Percentiles rank a stretch among this genome's conserved stretches.
phyloP scores from a whole-genome alignment of 2,888 invertebrate species.

The Campoplex capitator region DNA sequence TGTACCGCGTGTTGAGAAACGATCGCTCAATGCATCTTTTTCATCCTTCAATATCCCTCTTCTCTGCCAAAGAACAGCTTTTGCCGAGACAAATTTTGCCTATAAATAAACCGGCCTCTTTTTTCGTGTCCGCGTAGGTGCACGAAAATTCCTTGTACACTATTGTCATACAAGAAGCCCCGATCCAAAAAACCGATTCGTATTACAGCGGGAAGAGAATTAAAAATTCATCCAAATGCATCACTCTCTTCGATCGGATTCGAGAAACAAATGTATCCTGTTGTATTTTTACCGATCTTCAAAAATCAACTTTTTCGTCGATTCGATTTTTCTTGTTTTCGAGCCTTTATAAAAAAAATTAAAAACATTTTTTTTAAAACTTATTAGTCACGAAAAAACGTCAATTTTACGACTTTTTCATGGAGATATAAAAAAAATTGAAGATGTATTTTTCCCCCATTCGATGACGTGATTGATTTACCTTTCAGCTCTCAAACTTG shows the following conservation, averaged over 20 bases:
- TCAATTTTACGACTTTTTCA: neutral
- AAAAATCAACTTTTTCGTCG: neutral
- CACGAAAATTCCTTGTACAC: conserved; percentile 43
- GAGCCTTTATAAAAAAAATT: no score
- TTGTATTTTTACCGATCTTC: neutral
- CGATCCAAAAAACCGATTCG: neutral
- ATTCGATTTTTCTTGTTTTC: neutral
- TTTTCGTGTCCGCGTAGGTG: conserved; percentile 38
- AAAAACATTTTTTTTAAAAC: no score
- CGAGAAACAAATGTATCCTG: neutral
- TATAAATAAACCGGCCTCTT: conserved; percentile 64
- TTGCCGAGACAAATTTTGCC: conserved; percentile 51
- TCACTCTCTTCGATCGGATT: neutral
- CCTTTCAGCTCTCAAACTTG: neutral
- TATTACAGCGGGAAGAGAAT: neutral
- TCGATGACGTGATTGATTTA: neutral
- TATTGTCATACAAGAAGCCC: conserved; percentile 18
- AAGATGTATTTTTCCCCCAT: neutral
- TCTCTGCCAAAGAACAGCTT: conserved; percentile 49
- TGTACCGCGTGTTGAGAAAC: neutral
- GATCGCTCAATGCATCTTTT: conserved; percentile 22
- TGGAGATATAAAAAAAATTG: neutral
- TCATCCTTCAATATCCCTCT: conserved; percentile 40
- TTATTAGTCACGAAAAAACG: no score
- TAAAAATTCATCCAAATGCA: neutral